Conservation (phyloP, 2,797 vertebrate genomes). For the Helarctos malayanus region DNA sequence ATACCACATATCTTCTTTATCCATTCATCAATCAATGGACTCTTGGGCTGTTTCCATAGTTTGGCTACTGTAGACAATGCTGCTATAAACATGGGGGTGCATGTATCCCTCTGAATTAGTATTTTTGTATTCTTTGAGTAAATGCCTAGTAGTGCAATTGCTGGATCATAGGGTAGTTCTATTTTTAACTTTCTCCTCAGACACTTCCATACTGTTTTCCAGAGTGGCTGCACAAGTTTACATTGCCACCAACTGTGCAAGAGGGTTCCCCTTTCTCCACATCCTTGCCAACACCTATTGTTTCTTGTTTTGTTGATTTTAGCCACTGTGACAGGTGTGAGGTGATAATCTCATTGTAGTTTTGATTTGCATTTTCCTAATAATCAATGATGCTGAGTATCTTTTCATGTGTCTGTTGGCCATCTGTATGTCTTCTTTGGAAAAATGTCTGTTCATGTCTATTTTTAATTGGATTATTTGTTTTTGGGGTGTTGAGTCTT, state of each 20-base stretch:
- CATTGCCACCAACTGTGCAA: not conserved
- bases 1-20: not conserved
- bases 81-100: not conserved
- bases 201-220: not conserved
- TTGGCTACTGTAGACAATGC: not conserved
- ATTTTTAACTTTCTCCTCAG: not conserved
- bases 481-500: not conserved
- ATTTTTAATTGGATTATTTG: not conserved
- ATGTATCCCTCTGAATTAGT: not conserved
- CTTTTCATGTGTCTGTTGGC: not conserved
- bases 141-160: not conserved
- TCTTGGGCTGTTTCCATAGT: not conserved
- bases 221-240: not conserved
- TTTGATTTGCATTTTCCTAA: not conserved
- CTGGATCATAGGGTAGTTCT: not conserved
- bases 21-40: not conserved
- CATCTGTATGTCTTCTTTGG: not conserved
- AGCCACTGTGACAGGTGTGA: not conserved
- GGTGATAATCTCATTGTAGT: not conserved
- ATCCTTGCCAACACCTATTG: not conserved
- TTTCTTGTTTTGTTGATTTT: not conserved
- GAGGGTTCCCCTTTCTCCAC: not conserved
- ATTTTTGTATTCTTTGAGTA: not conserved
- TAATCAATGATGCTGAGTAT: not conserved
- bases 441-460: not conserved